Percentiles rank a stretch among this genome's conserved stretches.
Conservation (phyloP, 1,140 invertebrate genomes). For the Ptiloglossa arizonensis region DNA sequence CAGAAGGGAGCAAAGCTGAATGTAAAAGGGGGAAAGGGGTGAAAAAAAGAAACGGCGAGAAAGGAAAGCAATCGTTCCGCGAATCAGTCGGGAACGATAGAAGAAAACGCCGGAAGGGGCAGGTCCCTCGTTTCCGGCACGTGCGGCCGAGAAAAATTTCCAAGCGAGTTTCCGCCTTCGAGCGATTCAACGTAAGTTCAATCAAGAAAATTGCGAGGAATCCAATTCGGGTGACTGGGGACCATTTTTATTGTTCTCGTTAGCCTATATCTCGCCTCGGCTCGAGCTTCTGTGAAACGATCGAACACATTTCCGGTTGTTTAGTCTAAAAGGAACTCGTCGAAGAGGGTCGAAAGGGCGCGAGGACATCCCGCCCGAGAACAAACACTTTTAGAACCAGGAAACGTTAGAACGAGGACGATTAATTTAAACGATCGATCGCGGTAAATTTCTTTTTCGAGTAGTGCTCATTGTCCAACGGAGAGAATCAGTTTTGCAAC, state of each 20-base stretch:
- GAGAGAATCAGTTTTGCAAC: too few species aligned
- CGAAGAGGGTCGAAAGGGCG: too few species aligned
- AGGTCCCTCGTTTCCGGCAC: conserved; percentile 49
- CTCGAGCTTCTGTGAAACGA: not conserved
- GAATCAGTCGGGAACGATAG: conserved; percentile 34
- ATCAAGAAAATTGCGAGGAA: conserved; percentile 37
- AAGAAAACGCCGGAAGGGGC: conserved; percentile 34
- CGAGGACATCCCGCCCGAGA: too few species aligned
- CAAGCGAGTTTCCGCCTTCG: conserved; percentile 15
- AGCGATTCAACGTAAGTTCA: conserved; percentile 25
- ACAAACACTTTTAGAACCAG: too few species aligned
- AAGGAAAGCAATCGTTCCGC: conserved; percentile 46
- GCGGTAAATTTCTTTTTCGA: too few species aligned
- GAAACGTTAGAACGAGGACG: too few species aligned
- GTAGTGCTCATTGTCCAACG: too few species aligned
- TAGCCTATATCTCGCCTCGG: not conserved
- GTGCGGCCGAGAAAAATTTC: conserved; percentile 44
- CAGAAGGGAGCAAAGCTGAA: not conserved
- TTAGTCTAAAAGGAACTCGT: too few species aligned
- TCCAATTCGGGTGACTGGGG: conserved; percentile 2
- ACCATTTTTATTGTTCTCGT: conserved; percentile 18
- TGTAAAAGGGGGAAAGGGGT: not conserved
- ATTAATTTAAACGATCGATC: too few species aligned
- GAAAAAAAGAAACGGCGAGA: not conserved
- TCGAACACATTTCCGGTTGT: not conserved